Base-by-base conservation (phyloP, 1,140 invertebrate species). In the Pseudoatta argentina region DNA sequence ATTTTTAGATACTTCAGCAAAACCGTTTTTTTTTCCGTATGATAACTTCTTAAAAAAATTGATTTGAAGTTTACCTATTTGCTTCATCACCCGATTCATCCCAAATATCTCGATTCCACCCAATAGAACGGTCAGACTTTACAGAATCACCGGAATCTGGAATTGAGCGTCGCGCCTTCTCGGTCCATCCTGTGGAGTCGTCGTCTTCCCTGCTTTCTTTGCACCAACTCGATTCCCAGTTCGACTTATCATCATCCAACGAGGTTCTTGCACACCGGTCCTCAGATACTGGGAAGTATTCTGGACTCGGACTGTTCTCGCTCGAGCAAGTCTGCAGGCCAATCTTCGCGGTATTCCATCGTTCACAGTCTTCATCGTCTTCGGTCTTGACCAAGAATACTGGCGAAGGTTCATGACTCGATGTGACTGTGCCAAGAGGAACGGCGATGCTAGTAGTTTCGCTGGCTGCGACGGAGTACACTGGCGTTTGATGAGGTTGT, bases 401-500 rank as follows among this genome's bases (percentile, higher is more conserved):
- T 3, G 93, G 92, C 0, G 93, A 93, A 1, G 91, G 91, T 57
- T 94, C 91, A 59, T 93, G 93, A 44, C 92, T 93, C 3, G 93
- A 91, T 0, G 93, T 93, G 0, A 94, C 92, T 8, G 92, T 94
- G 8, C 92, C 93, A 48, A 94, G 91, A 0, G 93, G 93, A 44
- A 94, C 90, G 6, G 93, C 94, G 51, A 95, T 93, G 67, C 94
- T 94, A 18, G 91, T 93, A n/a, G 93, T 93, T 86, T 94, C 73
- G 93, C 95, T 92, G 93, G 96, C 78, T 95, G 96, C 82, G 93
- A 96, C 83, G 95, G 96, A 91, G 88, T 97, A 97, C 0, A 97
- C 96, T 0, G 97, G 97, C 27, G 96, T 97, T 87, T 97, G 97
- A 44, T 96, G 96, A 1, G 96, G 96, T 67, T 96, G 95, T 10